Conservation (phyloP, 2,888 invertebrate genomes). For the Molanna angustata region DNA sequence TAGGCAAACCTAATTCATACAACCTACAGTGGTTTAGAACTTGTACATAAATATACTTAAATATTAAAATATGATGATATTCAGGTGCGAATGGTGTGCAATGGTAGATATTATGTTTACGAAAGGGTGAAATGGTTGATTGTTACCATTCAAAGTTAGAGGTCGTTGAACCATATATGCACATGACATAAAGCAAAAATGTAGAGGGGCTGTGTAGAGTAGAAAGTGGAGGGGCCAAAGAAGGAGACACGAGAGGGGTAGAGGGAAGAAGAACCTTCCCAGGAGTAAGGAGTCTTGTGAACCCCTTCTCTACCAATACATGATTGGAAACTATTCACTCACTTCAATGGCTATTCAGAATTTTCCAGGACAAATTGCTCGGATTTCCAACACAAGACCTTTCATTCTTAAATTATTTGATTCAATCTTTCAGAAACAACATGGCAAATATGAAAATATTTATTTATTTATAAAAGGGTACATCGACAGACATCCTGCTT, state of each 20-base stretch:
- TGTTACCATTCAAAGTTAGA: slow-evolving; percentile 28
- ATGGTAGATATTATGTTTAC: too few species aligned
- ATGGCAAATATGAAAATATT: too few species aligned
- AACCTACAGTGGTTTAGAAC: too few species aligned
- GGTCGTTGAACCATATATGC: slow-evolving; percentile 26
- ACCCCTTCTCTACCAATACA: not conserved
- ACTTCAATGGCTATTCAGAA: slow-evolving; percentile 26
- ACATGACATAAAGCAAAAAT: slow-evolving; percentile 3
- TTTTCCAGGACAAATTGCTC: slow-evolving; percentile 26
- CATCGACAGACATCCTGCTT: too few species aligned
- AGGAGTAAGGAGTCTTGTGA: slow-evolving; percentile 3
- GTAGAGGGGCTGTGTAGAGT: too few species aligned
- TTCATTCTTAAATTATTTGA: slow-evolving; percentile 5
- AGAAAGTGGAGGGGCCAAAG: not conserved
- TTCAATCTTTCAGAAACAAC: too few species aligned
- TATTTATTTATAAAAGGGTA: too few species aligned
- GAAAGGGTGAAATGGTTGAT: slow-evolving; percentile 21
- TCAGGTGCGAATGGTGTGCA: too few species aligned
- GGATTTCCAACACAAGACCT: slow-evolving; percentile 16
- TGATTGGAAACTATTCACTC: slow-evolving; percentile 29
- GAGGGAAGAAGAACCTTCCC: slow-evolving; percentile 7
- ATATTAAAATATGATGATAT: too few species aligned
- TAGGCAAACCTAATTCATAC: too few species aligned
- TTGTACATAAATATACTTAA: too few species aligned
- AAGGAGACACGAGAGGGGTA: not conserved